Percentiles rank a stretch among this genome's conserved stretches.
phyloP scores from a whole-genome alignment of 1,140 invertebrate species.

The Plodia interpunctella region DNA sequence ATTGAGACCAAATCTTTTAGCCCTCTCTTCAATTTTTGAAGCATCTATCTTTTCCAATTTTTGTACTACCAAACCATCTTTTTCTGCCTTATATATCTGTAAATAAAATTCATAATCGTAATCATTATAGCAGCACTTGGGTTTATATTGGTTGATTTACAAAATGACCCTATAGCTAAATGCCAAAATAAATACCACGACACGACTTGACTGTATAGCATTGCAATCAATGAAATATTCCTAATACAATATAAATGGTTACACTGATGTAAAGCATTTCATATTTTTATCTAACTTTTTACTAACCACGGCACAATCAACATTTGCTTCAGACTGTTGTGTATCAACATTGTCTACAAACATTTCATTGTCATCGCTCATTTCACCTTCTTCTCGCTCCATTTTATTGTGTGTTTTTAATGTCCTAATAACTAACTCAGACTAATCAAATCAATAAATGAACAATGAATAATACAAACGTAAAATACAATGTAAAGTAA shows the following conservation, averaged over 20 bases:
- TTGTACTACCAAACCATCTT: constrained; percentile 77
- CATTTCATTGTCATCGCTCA: constrained; percentile 69
- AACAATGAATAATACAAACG: too few relatives aligned
- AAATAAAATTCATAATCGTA: constrained; percentile 19
- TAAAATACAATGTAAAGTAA: too few relatives aligned
- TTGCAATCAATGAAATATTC: too few relatives aligned
- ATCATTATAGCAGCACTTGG: too few relatives aligned
- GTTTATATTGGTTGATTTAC: constrained; percentile 19
- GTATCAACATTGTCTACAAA: constrained; percentile 47
- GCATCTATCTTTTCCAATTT: constrained; percentile 81
- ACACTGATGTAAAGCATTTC: too few relatives aligned
- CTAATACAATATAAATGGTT: neutral
- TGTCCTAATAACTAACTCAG: too few relatives aligned
- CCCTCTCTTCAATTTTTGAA: constrained; percentile 81
- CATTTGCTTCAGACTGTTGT: constrained; percentile 21
- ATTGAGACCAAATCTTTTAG: constrained; percentile 83
- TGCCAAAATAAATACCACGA: too few relatives aligned
- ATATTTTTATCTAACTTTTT: neutral
- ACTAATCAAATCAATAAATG: too few relatives aligned
- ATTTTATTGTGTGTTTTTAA: constrained; percentile 11
- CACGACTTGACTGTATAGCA: too few relatives aligned
- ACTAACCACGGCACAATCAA: constrained; percentile 45
- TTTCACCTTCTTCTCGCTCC: constrained; percentile 78
- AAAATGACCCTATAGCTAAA: neutral
- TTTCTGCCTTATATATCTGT: constrained; percentile 70